Evolutionary conservation across 2,888 invertebrate species (phyloP).

Genomic region (Platynereis dumerilii): DNA sequence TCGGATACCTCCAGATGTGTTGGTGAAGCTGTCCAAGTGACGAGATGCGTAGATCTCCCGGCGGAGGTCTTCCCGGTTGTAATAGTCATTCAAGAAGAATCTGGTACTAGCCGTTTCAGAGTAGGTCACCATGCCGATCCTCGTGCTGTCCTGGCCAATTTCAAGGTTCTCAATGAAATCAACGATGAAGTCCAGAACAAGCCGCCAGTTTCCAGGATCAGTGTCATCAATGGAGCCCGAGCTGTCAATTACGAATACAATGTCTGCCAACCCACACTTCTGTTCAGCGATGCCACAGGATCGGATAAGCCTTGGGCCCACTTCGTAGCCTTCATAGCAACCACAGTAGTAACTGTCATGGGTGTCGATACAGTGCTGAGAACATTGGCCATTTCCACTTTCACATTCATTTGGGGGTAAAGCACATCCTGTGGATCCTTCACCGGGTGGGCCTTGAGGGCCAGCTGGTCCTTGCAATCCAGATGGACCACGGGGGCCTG

Average conservation of each 20-base stretch:
- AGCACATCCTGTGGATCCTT: background rate
- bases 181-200: slow-evolving; percentile 21
- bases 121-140: slow-evolving; percentile 21
- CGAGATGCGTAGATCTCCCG: background rate
- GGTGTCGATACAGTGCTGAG: slow-evolving; percentile 24
- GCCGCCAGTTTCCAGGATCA: slow-evolving; percentile 15
- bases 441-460: background rate
- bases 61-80: background rate
- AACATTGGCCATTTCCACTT: slow-evolving; percentile 17
- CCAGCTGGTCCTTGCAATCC: background rate
- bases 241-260: slow-evolving; percentile 6
- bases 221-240: background rate
- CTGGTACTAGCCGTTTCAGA: slow-evolving; percentile 12
- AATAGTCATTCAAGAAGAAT: slow-evolving; percentile 15
- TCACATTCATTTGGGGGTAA: slow-evolving; percentile 18
- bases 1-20: slow-evolving; percentile 22
- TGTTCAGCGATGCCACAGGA: background rate
- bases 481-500: background rate
- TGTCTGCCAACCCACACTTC: background rate
- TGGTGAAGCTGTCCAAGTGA: slow-evolving; percentile 21
- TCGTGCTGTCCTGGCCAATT: slow-evolving; percentile 12
- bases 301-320: background rate
- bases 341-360: slow-evolving; percentile 27
- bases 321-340: slow-evolving; percentile 19
- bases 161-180: slow-evolving; percentile 16